These are phyloP conservation scores for Leptinotarsa juncta DNA, from an alignment of 2,888 invertebrate species.

Conservation along the genomic window DNA sequence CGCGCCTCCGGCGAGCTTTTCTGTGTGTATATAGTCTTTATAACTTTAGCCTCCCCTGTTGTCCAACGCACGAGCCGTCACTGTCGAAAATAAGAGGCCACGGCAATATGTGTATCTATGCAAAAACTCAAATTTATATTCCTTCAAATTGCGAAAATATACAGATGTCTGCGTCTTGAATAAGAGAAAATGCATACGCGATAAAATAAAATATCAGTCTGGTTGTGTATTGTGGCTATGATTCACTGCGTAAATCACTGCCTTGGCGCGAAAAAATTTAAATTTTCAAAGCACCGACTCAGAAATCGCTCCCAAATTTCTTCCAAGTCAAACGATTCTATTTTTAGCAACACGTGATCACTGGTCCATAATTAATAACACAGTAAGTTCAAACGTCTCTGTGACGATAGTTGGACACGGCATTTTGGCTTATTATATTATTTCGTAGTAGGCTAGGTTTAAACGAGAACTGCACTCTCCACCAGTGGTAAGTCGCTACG, in stretches of 20 bases:
- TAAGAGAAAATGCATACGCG: no score
- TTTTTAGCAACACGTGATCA: neutral
- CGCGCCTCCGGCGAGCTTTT: no score
- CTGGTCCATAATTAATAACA: slow-evolving; percentile 10
- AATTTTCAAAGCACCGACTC: neutral
- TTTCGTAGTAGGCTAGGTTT: no score
- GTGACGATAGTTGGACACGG: neutral
- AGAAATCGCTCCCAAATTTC: neutral
- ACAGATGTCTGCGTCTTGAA: no score
- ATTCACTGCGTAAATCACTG: neutral
- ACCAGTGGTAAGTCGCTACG: neutral
- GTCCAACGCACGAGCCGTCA: no score
- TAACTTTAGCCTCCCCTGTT: no score
- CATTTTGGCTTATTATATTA: neutral
- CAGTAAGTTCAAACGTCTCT: neutral
- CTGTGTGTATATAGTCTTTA: no score
- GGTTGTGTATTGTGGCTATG: neutral
- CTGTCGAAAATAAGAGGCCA: no score
- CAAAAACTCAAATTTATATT: no score
- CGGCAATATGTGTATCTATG: no score
- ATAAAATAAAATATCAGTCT: neutral
- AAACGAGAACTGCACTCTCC: neutral
- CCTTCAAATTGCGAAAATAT: no score
- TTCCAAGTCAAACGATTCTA: neutral
- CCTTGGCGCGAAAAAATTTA: neutral